Percentiles rank a stretch among this genome's conserved stretches.
phyloP scores from a whole-genome alignment of 1,140 invertebrate species.

The Sinella curviseta region DNA sequence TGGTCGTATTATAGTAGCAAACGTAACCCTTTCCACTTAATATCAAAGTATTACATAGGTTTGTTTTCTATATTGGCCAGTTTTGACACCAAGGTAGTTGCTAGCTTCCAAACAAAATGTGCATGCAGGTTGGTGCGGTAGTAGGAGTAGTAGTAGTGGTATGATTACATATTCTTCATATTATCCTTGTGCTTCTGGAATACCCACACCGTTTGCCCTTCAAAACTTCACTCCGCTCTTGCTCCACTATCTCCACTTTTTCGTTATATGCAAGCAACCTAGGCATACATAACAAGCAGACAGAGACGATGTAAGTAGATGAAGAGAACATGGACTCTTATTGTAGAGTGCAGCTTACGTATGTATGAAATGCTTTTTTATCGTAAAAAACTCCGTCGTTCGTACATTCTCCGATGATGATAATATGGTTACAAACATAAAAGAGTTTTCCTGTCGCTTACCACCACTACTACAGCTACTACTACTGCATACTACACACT shows the following conservation, averaged over 20 bases:
- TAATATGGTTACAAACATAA: neutral
- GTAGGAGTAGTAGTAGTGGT: too few species aligned
- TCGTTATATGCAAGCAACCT: neutral
- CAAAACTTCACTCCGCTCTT: neutral
- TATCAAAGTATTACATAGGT: neutral
- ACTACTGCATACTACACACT: too few species aligned
- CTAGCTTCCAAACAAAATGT: constrained; percentile 8
- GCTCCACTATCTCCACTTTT: constrained; percentile 6
- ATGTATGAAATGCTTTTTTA: neutral
- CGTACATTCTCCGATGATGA: too few species aligned
- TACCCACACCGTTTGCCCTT: constrained; percentile 2
- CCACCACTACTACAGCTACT: neutral
- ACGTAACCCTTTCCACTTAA: neutral
- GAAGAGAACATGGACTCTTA: neutral
- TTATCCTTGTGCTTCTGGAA: neutral
- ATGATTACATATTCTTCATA: neutral
- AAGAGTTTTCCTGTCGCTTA: neutral
- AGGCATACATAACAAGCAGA: neutral
- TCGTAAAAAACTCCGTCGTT: neutral
- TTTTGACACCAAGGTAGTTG: neutral
- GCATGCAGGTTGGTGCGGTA: too few species aligned
- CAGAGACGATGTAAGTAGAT: neutral
- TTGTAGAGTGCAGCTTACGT: neutral
- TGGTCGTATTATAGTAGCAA: neutral
- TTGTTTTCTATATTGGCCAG: neutral